A percentile compares a stretch with the other conserved stretches of the same genome.
phyloP scores from a whole-genome alignment of 2,888 invertebrate species.

The Tricholauxania praeusta region DNA sequence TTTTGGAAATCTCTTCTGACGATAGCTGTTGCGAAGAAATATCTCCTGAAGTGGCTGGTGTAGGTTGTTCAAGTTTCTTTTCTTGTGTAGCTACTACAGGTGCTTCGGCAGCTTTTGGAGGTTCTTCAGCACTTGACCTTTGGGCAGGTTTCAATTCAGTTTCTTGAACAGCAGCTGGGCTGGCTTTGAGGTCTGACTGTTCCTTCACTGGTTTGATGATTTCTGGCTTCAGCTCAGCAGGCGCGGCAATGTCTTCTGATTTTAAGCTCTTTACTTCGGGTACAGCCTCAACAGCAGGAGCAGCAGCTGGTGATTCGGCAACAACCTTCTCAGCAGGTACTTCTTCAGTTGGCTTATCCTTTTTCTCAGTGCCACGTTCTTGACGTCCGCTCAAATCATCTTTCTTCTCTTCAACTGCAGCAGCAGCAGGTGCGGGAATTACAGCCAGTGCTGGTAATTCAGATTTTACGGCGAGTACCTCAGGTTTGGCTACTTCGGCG shows the following conservation, averaged over 20 bases:
- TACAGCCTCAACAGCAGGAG: constrained; percentile 18
- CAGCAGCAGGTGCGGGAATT: constrained; percentile 32
- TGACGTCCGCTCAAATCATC: constrained; percentile 54
- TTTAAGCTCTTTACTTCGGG: constrained; percentile 43
- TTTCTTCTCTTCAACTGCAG: constrained; percentile 48
- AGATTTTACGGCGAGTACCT: constrained; percentile 36
- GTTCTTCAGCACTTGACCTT: constrained; percentile 11
- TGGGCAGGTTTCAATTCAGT: background rate
- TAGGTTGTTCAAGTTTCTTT: constrained; percentile 40
- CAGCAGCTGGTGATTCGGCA: constrained; percentile 40
- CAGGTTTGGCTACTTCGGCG: background rate
- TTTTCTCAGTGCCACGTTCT: constrained; percentile 52
- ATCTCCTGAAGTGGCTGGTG: constrained; percentile 50
- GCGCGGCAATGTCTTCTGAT: constrained; percentile 38
- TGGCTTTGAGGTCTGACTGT: background rate
- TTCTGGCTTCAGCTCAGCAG: constrained; percentile 1
- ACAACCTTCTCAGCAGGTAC: constrained; percentile 22
- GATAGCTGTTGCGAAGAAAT: constrained; percentile 21
- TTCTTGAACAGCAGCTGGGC: background rate
- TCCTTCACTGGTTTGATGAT: background rate
- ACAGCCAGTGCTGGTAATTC: constrained; percentile 29
- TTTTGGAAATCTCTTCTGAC: constrained; percentile 17
- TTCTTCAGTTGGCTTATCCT: constrained; percentile 46
- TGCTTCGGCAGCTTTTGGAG: constrained; percentile 37
- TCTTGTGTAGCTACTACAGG: constrained; percentile 49